These are phyloP conservation scores for Pedionomus torquatus DNA, from an alignment of 2,113 vertebrate genomes.

Conservation along the genomic window DNA sequence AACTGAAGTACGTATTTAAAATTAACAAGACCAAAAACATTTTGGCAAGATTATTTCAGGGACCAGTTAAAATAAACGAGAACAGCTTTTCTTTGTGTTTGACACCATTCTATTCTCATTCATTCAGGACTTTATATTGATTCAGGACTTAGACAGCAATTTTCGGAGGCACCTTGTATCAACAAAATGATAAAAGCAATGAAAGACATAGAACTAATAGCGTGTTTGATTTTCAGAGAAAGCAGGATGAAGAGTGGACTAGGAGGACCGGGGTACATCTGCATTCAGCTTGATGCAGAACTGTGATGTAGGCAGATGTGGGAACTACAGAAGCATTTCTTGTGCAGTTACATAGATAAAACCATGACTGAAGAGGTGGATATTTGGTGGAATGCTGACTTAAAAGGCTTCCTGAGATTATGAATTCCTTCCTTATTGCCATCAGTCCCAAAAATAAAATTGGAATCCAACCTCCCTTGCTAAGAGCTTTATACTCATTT, in stretches of 20 bases:
- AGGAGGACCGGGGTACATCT: neutral
- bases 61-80: slow-evolving; percentile 14
- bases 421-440: neutral
- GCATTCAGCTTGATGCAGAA: neutral
- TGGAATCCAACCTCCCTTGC: neutral
- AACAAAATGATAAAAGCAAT: slow-evolving; percentile 7
- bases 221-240: neutral
- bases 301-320: neutral
- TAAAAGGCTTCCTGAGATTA: neutral
- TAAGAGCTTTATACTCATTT: neutral
- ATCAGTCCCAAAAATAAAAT: neutral
- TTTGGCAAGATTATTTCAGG: slow-evolving; percentile 16
- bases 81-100: slow-evolving; percentile 39
- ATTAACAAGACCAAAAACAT: neutral
- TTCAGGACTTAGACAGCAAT: neutral
- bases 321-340: neutral
- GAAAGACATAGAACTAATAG: neutral
- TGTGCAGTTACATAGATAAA: neutral
- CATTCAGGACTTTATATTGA: neutral
- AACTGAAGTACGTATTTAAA: neutral
- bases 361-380: neutral
- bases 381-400: neutral
- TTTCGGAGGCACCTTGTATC: slow-evolving; percentile 9
- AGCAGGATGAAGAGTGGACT: neutral
- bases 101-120: slow-evolving; percentile 35